Conservation (phyloP, 2,888 invertebrate genomes). For the Carcina quercana region DNA sequence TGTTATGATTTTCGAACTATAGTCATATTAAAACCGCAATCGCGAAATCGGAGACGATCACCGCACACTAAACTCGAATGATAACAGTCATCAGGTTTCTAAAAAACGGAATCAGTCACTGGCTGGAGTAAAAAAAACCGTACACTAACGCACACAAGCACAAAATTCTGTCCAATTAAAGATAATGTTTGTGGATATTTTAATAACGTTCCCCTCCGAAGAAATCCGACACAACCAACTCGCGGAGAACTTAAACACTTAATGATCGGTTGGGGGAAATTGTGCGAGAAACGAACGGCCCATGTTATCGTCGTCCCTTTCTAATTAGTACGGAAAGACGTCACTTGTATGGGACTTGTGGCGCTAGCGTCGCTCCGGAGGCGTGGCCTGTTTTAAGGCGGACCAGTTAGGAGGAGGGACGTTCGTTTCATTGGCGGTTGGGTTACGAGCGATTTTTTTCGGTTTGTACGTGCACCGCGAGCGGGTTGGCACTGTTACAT, state of each 20-base stretch:
- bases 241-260: conserved; percentile 73
- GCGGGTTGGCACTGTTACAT: conserved; percentile 64
- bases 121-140: conserved; percentile 48
- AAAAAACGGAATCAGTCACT: conserved; percentile 66
- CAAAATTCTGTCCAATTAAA: conserved; percentile 73
- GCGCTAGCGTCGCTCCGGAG: conserved; percentile 45
- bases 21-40: conserved; percentile 19
- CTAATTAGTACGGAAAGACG: conserved; percentile 49
- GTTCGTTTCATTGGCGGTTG: conserved; percentile 38
- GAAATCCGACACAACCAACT: conserved; percentile 74
- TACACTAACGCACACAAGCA: conserved; percentile 61
- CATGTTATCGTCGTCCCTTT: conserved; percentile 51
- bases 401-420: conserved; percentile 40
- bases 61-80: conserved; percentile 57
- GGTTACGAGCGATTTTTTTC: conserved; percentile 56
- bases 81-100: conserved; percentile 66
- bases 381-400: conserved; percentile 44
- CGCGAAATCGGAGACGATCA: conserved; percentile 46
- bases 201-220: conserved; percentile 72
- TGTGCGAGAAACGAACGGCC: conserved; percentile 71
- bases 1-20: conserved; percentile 21
- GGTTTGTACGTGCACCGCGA: conserved; percentile 51
- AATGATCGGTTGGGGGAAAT: conserved; percentile 74
- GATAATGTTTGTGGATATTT: conserved; percentile 74
- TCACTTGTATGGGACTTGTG: conserved; percentile 54